Base-by-base conservation (phyloP, 2,113 vertebrate genomes). In the Pavo muticus region DNA sequence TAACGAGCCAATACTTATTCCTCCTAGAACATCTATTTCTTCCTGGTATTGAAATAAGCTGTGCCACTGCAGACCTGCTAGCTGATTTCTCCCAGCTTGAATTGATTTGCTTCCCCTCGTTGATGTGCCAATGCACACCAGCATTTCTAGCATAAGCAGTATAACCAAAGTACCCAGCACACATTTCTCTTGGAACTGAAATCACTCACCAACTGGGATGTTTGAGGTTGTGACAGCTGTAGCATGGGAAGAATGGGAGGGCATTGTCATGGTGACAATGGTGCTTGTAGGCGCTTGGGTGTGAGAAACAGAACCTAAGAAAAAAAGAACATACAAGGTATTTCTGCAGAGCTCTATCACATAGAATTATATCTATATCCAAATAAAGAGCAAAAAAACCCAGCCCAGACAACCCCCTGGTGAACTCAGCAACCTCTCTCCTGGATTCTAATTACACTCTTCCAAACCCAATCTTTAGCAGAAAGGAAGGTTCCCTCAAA, bases 221-320 rank as follows among this genome's bases (percentile, higher is more conserved):
- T 99, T 98, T 35, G 99, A 99, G 92, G 99, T 99, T 20, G 99
- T 99, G 82, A 99, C 99, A 77, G 99, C 99, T 44, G 99, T 99
- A 82, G 99, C 98, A 91, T 99, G 99, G 84, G 99, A 99, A 79
- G 99, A 99, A 98, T 99, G 99, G 13, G 99, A 99, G n/a, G 99
- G 98, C 99, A 99, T 98, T 14, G 99, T 98, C 99, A 99, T 99
- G 90, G 99, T 99, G 91, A 99, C 99, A 96, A 99, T 99, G 57
- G 99, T 98, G 96, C 97, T 99, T 79, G 98, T 99, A 91, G 98
- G 98, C 94, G 99, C 99, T 97, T 99, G 99, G 50, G 98, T 98
- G 85, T 99, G 99, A 88, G 99, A 97, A 64, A 99, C 98, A 88
- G 99, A 97, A 94, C 99, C 99, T 99, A 88, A 61, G 92, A 97